These are phyloP conservation scores for Phallusia fumigata DNA, from an alignment of 23 tunicate genomes.

Conservation along the genomic window DNA sequence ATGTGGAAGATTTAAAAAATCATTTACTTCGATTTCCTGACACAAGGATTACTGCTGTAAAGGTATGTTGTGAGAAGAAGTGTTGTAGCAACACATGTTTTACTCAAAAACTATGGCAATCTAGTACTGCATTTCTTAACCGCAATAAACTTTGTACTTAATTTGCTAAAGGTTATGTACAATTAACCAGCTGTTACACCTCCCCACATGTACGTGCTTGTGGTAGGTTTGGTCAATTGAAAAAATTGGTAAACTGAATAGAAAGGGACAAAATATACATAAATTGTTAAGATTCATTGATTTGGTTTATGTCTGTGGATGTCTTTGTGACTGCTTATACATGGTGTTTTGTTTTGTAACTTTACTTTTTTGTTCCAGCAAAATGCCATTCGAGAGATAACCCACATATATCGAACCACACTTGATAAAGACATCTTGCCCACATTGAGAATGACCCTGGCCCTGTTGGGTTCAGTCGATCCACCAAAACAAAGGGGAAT, in stretches of 20 bases:
- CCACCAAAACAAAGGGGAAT: conserved; percentile 65
- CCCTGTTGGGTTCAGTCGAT: conserved; percentile 87
- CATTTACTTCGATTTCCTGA: conserved; percentile 78
- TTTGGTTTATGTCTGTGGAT: background rate
- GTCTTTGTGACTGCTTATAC: background rate
- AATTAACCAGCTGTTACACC: no score
- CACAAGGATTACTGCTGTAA: conserved; percentile 87
- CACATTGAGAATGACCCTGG: conserved; percentile 61
- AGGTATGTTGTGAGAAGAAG: conserved; percentile 34
- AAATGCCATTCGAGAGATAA: conserved; percentile 68
- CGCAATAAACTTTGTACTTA: no score
- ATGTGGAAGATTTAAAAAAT: conserved; percentile 62
- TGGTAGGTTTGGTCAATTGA: no score
- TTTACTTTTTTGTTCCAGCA: conserved; percentile 30
- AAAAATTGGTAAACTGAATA: no score
- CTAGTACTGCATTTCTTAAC: no score
- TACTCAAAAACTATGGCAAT: no score
- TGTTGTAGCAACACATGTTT: no score
- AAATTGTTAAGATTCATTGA: background rate
- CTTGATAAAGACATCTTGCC: conserved; percentile 32
- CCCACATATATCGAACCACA: conserved; percentile 42
- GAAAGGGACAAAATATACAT: no score
- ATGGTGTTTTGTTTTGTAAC: background rate
- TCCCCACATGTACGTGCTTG: no score
- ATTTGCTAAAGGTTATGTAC: no score